These are phyloP conservation scores for Empidonax traillii DNA, from an alignment of 2,113 vertebrate genomes.

Conservation along the genomic window DNA sequence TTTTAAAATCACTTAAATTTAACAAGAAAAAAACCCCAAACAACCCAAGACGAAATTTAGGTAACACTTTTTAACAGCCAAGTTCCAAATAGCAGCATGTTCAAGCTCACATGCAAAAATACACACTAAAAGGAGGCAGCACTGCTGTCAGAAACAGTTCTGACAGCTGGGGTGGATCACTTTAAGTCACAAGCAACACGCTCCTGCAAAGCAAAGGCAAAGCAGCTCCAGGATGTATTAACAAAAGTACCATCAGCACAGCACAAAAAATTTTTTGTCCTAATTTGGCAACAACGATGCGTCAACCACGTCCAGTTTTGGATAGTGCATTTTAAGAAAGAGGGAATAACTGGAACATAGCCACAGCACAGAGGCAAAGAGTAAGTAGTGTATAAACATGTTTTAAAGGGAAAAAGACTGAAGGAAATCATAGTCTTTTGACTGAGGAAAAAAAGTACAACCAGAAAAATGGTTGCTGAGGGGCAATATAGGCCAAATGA, in stretches of 20 bases:
- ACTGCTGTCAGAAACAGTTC: background rate
- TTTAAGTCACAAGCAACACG: background rate
- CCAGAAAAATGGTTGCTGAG: background rate
- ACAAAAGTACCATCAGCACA: background rate
- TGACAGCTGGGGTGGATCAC: background rate
- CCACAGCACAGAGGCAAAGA: background rate
- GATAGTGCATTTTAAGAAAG: background rate
- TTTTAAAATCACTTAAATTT: background rate
- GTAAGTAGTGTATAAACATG: background rate
- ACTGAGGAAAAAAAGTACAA: background rate
- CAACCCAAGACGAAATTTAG: background rate
- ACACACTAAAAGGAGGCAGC: background rate
- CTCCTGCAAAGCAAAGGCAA: background rate
- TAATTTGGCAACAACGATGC: background rate
- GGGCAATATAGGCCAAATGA: background rate
- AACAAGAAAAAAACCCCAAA: background rate
- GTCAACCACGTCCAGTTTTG: background rate
- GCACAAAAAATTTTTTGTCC: background rate
- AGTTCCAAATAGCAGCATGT: background rate
- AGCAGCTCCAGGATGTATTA: background rate
- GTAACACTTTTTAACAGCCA: background rate
- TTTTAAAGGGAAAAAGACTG: background rate
- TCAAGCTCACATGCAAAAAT: background rate
- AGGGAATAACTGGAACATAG: background rate
- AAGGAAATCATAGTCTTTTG: background rate